Base-by-base conservation (phyloP, 2,888 invertebrate genomes). In the Drymonia ruficornis region DNA sequence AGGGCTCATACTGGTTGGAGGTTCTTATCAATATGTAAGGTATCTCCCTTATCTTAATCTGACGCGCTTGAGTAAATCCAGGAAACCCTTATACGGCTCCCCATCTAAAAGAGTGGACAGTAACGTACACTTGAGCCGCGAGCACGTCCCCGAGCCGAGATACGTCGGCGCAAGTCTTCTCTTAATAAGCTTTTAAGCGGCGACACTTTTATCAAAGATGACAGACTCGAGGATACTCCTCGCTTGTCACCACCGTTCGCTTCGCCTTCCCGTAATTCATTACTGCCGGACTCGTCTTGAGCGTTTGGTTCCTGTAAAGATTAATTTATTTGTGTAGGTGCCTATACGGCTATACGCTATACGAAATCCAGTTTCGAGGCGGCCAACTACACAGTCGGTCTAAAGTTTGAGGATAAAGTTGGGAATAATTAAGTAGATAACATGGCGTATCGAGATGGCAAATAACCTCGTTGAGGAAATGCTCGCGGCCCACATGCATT, bases 131-230 rank as follows among this genome's bases (percentile, higher is more conserved):
- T 87, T 56, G 85, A 83, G 65, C 83, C 87, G 55, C 95, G 90
- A 67, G 93, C 94, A 72, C 94, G 94, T 50, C 95, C 95, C 73
- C 96, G 93, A 43, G 95, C 96, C 59, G 96, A 95, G 73, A 97
- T 95, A 82, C 97, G 95, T 61, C 97, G 93, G 81, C 97, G 96
- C 72, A 97, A 91, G 87, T 97, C 97, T 82, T 97, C 97, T 50
- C 97, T 94, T 62, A 97, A 91, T 64, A 97, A 89, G 70, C 97
- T 97, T 86, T 97, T 97, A 66, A 97, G 90, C 61, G 97, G 97
- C 52, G 97, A 97, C 67, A 95, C 94, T 93, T 97, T 97, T 78
- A 97, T 97, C 72, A 97, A 86, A 53, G 96, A 96, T 65, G 96
- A 96, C 67, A 96, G 91, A 82, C 95, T 95, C 70, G 95, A 95